Base-by-base conservation (phyloP, 1,140 invertebrate genomes). In the Bursaphelenchus mucronatus region DNA sequence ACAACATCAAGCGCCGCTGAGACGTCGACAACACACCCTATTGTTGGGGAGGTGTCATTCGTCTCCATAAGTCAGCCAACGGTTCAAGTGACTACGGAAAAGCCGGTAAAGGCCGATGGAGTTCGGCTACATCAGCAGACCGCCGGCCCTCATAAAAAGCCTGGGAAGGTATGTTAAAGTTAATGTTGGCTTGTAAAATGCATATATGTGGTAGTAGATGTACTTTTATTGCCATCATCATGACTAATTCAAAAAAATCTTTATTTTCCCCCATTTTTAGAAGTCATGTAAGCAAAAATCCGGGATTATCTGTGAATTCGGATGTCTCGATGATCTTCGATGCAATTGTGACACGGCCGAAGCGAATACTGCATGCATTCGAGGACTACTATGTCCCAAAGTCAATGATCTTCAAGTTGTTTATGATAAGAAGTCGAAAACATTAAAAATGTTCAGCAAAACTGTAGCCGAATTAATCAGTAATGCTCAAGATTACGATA, bases 261-360 rank as follows among this genome's bases (percentile, higher is more conserved):
- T 30, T 30, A 30, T 30, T 30, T 30, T 30, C 30, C 30, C 30
- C 30, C 30, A 7, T 8, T n/a, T 30, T 11, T 43, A 19, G 19
- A 17, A 59, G 39, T 52, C 64, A n/a, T 66, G 64, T 39, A 66
- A 66, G 44, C 64, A 66, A 50, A n/a, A 45, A 40, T 67, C 43
- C 59, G 64, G 64, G 13, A 55, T 66, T 67, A 40, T 66, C 52
- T 66, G 64, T 54, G 64, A 66, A n/a, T 66, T 66, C 53, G 64
- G 64, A 17, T 66, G 64, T 17, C 8, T 66, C 19, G 64, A 66
- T 49, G 63, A 66, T 43, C 47, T 67, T n/a, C 13, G 64, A 63
- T 66, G n/a, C 47, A 66, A 63, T 15, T 66, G 64, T 40, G 64
- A 66, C 10, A 67, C 46, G 50, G 63, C 64, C 13, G 67, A 66